phyloP scores from a whole-genome alignment of 2,888 invertebrate species.

The Parnassius mnemosyne region DNA sequence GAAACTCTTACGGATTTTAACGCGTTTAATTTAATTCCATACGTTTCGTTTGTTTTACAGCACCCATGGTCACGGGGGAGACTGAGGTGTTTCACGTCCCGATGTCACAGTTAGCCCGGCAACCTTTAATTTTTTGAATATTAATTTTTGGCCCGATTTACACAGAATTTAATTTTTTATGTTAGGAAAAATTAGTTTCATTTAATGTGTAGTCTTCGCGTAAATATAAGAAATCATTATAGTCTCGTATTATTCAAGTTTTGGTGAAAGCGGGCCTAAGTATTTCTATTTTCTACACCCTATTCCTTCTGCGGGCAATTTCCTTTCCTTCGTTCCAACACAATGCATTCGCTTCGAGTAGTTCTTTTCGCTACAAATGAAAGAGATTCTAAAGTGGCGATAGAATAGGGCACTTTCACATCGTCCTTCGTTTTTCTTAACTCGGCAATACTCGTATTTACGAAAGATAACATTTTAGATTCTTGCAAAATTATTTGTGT shows the following conservation, averaged over 20 bases:
- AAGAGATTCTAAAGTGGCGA: constrained; percentile 22
- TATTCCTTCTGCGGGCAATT: neutral
- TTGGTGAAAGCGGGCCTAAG: neutral
- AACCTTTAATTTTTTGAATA: no score
- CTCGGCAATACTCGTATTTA: neutral
- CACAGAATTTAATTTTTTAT: no score
- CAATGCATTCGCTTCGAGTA: constrained; percentile 17
- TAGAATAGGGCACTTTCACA: constrained; percentile 15
- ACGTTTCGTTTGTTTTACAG: no score
- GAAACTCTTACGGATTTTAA: no score
- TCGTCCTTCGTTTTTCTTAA: constrained; percentile 2
- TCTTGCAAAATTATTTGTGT: neutral
- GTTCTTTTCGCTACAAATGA: constrained; percentile 19
- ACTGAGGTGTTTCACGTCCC: no score
- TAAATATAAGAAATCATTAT: no score
- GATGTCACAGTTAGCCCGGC: no score
- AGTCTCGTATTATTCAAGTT: neutral
- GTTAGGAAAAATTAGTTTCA: no score
- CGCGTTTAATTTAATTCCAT: no score
- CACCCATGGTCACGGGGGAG: no score
- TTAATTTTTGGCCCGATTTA: no score
- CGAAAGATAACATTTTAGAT: neutral
- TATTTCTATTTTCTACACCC: neutral
- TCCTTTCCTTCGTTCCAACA: constrained; percentile 10
- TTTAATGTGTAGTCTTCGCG: no score